phyloP scores from a whole-genome alignment of 2,797 vertebrate genomes.

The Sparus aurata region DNA sequence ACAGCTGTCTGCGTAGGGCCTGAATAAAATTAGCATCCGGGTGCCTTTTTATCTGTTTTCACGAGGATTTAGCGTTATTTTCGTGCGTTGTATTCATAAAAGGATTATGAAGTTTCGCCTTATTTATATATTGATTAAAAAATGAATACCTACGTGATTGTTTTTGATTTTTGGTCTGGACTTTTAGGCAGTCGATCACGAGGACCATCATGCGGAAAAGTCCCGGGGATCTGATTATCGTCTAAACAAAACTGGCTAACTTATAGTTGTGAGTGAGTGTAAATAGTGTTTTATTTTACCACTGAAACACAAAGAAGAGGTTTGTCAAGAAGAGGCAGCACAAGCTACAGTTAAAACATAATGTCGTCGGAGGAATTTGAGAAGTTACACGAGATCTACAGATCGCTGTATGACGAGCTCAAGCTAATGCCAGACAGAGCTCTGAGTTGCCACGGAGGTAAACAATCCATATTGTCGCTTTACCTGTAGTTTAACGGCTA shows the following conservation, averaged over 20 bases:
- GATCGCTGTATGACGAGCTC: conserved; percentile 87
- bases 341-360: neutral
- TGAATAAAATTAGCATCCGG: conserved; percentile 8
- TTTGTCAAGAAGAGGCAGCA: neutral
- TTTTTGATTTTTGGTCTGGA: neutral
- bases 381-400: conserved; percentile 94
- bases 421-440: conserved; percentile 86
- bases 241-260: conserved; percentile 25
- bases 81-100: rapidly evolving
- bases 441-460: conserved; percentile 85
- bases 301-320: no score
- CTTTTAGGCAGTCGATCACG: conserved; percentile 50
- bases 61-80: rapidly evolving
- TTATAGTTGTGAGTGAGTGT: no score
- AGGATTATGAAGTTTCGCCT: rapidly evolving
- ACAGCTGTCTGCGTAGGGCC: conserved; percentile 37
- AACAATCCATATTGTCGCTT: conserved; percentile 29
- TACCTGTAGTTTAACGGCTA: neutral
- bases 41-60: neutral
- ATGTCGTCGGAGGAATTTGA: conserved; percentile 95
- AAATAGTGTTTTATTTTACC: neutral
- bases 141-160: neutral
- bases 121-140: no score
- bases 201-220: conserved; percentile 73
- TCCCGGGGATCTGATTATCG: conserved; percentile 70